A percentile compares a stretch with the other conserved stretches of the same genome.
Evolutionary conservation across 2,113 vertebrate species (phyloP).

Genomic region (Eleginops maclovinus): DNA sequence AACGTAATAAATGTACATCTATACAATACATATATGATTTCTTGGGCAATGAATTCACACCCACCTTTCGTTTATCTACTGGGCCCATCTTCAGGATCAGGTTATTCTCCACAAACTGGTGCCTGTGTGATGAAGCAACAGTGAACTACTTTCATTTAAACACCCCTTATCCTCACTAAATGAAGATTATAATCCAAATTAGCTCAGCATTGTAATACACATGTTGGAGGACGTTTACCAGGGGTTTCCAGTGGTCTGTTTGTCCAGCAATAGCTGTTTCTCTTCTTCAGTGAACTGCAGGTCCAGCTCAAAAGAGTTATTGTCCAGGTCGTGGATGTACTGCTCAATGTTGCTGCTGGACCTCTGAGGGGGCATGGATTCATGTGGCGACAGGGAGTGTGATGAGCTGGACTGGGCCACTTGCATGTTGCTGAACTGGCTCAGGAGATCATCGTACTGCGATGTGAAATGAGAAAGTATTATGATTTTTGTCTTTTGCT

Average conservation of each 20-base stretch:
- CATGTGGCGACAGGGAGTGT: slow-evolving; percentile 86
- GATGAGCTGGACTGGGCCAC: slow-evolving; percentile 91
- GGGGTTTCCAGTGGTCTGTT: slow-evolving; percentile 94
- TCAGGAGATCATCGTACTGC: slow-evolving; percentile 98
- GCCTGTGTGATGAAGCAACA: slow-evolving; percentile 84
- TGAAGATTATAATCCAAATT: neutral
- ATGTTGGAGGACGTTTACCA: slow-evolving; percentile 85
- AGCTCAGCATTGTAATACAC: neutral
- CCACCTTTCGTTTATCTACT: slow-evolving; percentile 99
- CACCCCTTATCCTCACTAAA: neutral
- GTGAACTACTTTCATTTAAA: neutral
- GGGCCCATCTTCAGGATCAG: slow-evolving; percentile 99
- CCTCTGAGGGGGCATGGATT: slow-evolving; percentile 83
- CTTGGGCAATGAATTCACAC: slow-evolving; percentile 42
- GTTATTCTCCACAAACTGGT: slow-evolving; percentile 99
- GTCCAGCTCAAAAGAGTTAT: slow-evolving; percentile 97
- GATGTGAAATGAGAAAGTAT: neutral
- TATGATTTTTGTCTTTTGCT: neutral
- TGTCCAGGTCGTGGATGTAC: slow-evolving; percentile 98
- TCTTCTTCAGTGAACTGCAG: slow-evolving; percentile 96
- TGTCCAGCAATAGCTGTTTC: slow-evolving; percentile 94
- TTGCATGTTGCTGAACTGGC: slow-evolving; percentile 99
- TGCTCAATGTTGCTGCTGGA: slow-evolving; percentile 97
- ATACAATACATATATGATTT: no score
- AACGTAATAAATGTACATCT: neutral